Conservation (phyloP, 2,797 vertebrate species). For the Tadarida brasiliensis region DNA sequence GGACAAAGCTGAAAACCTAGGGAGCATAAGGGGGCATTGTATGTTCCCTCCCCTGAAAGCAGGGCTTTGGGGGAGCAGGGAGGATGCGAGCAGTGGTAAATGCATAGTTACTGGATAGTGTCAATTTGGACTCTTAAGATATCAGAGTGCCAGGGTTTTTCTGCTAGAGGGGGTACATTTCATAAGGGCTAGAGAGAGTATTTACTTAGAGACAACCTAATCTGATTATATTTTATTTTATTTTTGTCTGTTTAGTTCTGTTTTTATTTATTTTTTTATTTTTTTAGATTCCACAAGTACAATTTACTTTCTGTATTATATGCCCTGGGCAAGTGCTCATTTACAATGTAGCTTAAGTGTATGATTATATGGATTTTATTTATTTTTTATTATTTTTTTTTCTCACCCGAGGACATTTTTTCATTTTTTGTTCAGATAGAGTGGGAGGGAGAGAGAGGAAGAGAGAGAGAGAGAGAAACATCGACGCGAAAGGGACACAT, state of each 20-base stretch:
- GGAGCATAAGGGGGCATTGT: neutral
- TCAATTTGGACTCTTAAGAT: neutral
- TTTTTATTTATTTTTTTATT: too few relatives aligned
- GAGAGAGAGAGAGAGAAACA: too few relatives aligned
- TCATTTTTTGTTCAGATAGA: too few relatives aligned
- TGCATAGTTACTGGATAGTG: neutral
- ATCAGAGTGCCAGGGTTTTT: neutral
- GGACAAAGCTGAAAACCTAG: neutral
- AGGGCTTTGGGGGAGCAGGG: neutral
- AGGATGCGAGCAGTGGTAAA: neutral
- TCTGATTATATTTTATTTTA: neutral
- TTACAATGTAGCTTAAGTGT: too few relatives aligned
- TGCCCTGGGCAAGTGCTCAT: too few relatives aligned
- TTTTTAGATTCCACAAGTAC: too few relatives aligned
- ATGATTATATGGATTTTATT: neutral
- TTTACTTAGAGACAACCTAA: conserved; percentile 13
- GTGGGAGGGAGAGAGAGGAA: too few relatives aligned
- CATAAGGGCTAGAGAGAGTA: neutral
- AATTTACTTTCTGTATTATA: too few relatives aligned
- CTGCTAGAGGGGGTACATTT: neutral
- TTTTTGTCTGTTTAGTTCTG: too few relatives aligned
- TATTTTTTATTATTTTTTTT: too few relatives aligned
- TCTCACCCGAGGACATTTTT: too few relatives aligned
- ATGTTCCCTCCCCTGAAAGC: neutral
- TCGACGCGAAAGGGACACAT: too few relatives aligned